phyloP scores from a whole-genome alignment of 2,113 vertebrate genomes.

The Rhynchomys soricoides region DNA sequence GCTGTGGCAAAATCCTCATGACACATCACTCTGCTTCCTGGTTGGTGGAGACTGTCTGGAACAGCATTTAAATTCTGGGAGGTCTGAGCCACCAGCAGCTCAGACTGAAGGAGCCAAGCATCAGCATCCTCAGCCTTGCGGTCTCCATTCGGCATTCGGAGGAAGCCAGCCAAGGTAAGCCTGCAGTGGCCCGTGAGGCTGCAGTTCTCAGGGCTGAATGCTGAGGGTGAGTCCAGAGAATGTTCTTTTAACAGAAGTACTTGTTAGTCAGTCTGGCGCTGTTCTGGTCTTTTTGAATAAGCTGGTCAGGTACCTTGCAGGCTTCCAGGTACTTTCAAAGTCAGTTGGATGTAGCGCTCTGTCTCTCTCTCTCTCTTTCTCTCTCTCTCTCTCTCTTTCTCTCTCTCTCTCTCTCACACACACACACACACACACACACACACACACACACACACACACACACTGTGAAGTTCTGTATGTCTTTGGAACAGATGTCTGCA shows the following conservation, averaged over 20 bases:
- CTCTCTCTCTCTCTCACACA: neutral
- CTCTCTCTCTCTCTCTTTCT: too few relatives aligned
- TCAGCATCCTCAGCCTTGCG: neutral
- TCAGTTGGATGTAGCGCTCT: neutral
- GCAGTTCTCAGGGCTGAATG: neutral
- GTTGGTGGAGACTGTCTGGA: constrained; percentile 78
- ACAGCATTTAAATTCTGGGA: constrained; percentile 87
- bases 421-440: constrained; percentile 32
- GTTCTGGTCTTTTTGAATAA: constrained; percentile 14
- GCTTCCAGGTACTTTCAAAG: constrained; percentile 19
- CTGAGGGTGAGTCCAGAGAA: neutral
- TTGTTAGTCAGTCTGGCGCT: neutral
- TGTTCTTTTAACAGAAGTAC: neutral
- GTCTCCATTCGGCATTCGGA: neutral
- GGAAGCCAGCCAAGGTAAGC: constrained; percentile 77
- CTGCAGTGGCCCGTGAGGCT: neutral
- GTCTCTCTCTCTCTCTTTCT: too few relatives aligned
- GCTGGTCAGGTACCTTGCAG: neutral
- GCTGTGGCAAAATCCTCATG: constrained; percentile 83
- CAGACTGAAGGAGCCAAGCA: constrained; percentile 10
- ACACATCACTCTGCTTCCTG: constrained; percentile 82
- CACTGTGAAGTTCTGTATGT: neutral
- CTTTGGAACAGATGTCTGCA: neutral
- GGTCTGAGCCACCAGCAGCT: constrained; percentile 73
- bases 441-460: constrained; percentile 33